A percentile compares a stretch with the other conserved stretches of the same genome.
These are phyloP conservation scores for Diploscapter pachys DNA, from an alignment of 1,140 invertebrate species.

Conservation along the genomic window DNA sequence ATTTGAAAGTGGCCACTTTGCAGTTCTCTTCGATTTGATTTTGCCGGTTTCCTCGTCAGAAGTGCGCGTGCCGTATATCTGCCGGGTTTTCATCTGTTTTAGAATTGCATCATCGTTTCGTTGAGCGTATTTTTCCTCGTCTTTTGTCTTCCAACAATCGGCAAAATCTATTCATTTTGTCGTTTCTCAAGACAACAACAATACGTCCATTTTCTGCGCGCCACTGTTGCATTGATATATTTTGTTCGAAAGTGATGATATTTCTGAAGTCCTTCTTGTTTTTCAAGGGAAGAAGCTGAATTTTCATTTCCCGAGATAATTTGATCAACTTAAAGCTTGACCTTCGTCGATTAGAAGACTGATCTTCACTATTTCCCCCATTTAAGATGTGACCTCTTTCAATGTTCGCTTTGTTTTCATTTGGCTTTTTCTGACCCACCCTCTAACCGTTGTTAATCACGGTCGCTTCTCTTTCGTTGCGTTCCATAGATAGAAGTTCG, in stretches of 20 bases:
- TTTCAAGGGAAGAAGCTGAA: slow-evolving; percentile 1
- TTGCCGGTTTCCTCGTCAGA: too few relatives aligned
- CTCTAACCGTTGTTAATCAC: neutral
- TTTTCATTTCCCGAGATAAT: neutral
- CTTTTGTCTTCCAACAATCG: too few relatives aligned
- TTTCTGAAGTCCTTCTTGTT: neutral
- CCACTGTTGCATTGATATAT: too few relatives aligned
- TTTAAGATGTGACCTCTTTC: neutral
- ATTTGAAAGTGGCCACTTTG: too few relatives aligned
- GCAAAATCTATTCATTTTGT: too few relatives aligned
- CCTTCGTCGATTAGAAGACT: neutral
- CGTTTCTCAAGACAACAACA: too few relatives aligned
- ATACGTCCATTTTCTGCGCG: too few relatives aligned
- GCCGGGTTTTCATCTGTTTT: too few relatives aligned
- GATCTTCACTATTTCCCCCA: neutral
- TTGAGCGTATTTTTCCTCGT: too few relatives aligned
- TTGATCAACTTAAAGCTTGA: neutral
- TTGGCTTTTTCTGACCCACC: slow-evolving; percentile 7
- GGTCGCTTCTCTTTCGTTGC: neutral
- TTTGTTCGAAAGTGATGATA: neutral
- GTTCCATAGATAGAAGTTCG: neutral
- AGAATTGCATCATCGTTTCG: too few relatives aligned
- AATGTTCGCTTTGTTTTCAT: neutral
- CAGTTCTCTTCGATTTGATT: too few relatives aligned
- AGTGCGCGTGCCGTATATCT: too few relatives aligned